Evolutionary conservation across 2,888 invertebrate genomes (phyloP).

Genomic region (Meta bourneti): DNA sequence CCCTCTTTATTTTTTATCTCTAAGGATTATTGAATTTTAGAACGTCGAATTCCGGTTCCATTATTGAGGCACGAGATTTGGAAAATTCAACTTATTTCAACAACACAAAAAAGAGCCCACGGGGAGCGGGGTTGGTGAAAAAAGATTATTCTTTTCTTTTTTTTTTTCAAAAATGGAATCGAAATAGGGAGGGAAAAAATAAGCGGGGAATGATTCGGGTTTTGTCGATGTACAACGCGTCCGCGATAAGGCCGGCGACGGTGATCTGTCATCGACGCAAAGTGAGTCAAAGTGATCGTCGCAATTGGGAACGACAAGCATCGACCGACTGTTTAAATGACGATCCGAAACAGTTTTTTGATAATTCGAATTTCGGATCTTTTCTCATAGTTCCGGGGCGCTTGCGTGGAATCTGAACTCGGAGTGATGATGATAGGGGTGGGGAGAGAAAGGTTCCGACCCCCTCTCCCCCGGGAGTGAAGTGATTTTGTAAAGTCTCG

Average conservation of each 20-base stretch:
- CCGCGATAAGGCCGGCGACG: constrained; percentile 30
- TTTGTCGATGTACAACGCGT: constrained; percentile 30
- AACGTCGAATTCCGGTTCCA: constrained; percentile 64
- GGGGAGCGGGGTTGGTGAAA: constrained; percentile 38
- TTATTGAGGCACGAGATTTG: constrained; percentile 41
- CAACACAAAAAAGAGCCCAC: constrained; percentile 32
- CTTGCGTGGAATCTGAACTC: background rate
- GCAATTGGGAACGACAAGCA: constrained; percentile 39
- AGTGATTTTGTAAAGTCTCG: background rate
- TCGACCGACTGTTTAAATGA: constrained; percentile 36
- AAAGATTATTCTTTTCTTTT: constrained; percentile 41
- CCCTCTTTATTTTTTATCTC: constrained; percentile 51
- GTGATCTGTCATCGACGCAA: constrained; percentile 57
- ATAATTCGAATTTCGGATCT: constrained; percentile 39
- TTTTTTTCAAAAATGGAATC: constrained; percentile 19
- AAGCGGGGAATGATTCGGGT: background rate
- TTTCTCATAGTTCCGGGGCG: background rate
- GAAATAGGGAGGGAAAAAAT: background rate
- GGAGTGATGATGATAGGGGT: background rate
- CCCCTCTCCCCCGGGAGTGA: background rate
- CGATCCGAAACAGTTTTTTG: constrained; percentile 27
- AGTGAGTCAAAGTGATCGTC: constrained; percentile 56
- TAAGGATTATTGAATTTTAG: constrained; percentile 71
- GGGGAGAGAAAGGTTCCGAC: background rate
- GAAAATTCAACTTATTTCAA: constrained; percentile 69